Conservation (phyloP, 2,888 invertebrate species). For the Cephus pulcher region DNA sequence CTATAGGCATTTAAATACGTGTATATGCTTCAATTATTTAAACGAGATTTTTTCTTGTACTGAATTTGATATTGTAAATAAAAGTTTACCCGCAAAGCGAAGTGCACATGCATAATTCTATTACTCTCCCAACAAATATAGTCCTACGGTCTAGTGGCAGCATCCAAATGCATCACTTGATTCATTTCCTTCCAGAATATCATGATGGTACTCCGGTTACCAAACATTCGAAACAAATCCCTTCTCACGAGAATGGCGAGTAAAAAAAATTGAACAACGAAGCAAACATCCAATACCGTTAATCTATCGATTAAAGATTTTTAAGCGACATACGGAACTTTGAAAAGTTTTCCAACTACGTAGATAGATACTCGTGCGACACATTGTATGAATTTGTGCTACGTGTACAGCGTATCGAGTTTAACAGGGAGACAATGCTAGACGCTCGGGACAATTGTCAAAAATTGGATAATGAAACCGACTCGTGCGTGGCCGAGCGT, state of each 20-base stretch:
- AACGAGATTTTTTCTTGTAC: neutral
- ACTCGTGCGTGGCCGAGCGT: conserved; percentile 17
- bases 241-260: neutral
- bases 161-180: neutral
- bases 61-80: neutral
- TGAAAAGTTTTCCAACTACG: neutral
- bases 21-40: neutral
- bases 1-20: neutral
- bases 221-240: neutral
- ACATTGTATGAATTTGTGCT: neutral
- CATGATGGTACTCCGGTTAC: neutral
- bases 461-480: conserved; percentile 21
- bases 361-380: neutral
- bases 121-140: neutral
- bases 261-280: neutral
- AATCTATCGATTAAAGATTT: neutral
- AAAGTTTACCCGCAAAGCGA: neutral
- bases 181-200: neutral
- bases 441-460: conserved; percentile 16
- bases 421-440: conserved; percentile 3
- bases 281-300: neutral
- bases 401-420: neutral
- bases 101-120: neutral
- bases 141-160: neutral
- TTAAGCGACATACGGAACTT: neutral